phyloP scores from a whole-genome alignment of 2,888 invertebrate species.

The Harpalus rubripes region DNA sequence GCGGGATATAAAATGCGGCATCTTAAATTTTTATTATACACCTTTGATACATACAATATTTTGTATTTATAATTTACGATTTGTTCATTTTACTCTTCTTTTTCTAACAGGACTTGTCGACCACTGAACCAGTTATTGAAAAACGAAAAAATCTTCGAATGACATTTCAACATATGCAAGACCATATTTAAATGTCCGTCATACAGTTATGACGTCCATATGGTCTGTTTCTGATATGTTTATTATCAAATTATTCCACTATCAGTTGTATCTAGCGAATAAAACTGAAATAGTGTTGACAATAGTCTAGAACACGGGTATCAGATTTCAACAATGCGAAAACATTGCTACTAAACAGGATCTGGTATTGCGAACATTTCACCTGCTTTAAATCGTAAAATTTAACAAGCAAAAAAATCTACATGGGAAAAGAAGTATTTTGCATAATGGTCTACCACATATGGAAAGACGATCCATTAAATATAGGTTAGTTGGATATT shows the following conservation, averaged over 20 bases:
- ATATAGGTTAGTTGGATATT: neutral
- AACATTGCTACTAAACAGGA: constrained; percentile 28
- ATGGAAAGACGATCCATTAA: neutral
- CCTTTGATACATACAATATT: too few species aligned
- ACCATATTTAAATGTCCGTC: constrained; percentile 20
- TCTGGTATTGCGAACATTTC: constrained; percentile 39
- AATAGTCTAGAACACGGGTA: constrained; percentile 21
- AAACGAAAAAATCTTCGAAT: constrained; percentile 5
- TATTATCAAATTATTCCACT: constrained; percentile 46
- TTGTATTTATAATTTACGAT: too few species aligned
- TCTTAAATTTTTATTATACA: too few species aligned
- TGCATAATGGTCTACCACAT: constrained; percentile 21
- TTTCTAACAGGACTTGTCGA: neutral
- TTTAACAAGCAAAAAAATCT: constrained; percentile 50
- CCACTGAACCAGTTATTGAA: neutral
- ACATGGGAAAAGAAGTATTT: constrained; percentile 26
- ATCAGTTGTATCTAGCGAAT: constrained; percentile 53
- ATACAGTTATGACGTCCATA: constrained; percentile 25
- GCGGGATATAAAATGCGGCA: too few species aligned
- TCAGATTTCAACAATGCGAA: constrained; percentile 57
- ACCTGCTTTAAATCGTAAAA: constrained; percentile 43
- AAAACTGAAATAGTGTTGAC: constrained; percentile 49
- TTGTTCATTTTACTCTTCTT: too few species aligned
- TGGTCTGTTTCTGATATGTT: constrained; percentile 42
- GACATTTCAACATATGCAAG: neutral